A percentile compares a stretch with the other conserved stretches of the same genome.
Conservation (phyloP, 2,888 invertebrate genomes). For the Dryococelus australis region DNA sequence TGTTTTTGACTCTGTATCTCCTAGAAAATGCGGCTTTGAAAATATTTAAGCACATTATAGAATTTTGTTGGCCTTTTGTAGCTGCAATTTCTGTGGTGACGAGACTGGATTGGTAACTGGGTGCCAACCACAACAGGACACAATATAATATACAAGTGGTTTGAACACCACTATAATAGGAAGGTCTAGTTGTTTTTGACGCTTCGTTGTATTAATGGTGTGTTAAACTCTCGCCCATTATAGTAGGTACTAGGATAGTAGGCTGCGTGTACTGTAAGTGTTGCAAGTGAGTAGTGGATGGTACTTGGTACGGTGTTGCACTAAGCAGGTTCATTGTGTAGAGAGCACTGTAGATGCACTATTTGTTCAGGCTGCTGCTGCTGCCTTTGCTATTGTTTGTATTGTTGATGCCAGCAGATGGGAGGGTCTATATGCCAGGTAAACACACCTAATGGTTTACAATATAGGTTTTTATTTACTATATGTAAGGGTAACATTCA, state of each 20-base stretch:
- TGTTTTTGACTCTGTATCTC: too few relatives aligned
- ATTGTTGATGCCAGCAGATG: not conserved
- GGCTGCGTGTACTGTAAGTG: not conserved
- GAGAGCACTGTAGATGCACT: conserved; percentile 9
- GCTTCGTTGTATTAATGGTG: too few relatives aligned
- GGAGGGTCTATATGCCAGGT: too few relatives aligned
- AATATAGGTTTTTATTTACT: too few relatives aligned
- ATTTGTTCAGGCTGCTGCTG: not conserved
- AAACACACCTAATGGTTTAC: too few relatives aligned
- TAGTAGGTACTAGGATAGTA: not conserved
- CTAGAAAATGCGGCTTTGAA: too few relatives aligned
- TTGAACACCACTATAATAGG: too few relatives aligned
- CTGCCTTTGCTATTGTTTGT: not conserved
- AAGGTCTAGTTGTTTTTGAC: too few relatives aligned
- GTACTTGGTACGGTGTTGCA: not conserved
- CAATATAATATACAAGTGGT: not conserved
- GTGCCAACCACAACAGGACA: not conserved
- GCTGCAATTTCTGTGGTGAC: not conserved
- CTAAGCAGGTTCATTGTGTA: not conserved
- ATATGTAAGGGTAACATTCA: too few relatives aligned
- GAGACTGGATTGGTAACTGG: not conserved
- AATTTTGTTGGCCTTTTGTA: too few relatives aligned
- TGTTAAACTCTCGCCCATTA: too few relatives aligned
- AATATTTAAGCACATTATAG: too few relatives aligned
- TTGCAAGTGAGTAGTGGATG: conserved; percentile 16